phyloP scores from a whole-genome alignment of 1,140 invertebrate species.

The Drosophila fuyamai region DNA sequence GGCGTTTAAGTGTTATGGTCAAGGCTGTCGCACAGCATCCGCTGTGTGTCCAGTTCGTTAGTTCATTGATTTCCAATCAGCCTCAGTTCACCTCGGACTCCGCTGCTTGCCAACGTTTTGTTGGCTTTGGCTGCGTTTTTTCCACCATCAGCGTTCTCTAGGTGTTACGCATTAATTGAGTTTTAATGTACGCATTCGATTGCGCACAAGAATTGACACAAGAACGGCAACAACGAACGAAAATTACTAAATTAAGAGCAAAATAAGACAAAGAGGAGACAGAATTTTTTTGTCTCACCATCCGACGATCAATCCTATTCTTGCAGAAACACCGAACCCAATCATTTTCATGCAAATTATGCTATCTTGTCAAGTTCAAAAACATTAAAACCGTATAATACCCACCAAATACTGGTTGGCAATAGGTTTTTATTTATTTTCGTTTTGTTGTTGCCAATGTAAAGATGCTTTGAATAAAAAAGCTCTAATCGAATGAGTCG shows the following conservation, averaged over 20 bases:
- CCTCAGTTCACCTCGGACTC: constrained; percentile 46
- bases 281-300: constrained; percentile 46
- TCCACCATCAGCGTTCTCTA: constrained; percentile 24
- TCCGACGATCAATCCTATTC: constrained; percentile 46
- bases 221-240: constrained; percentile 25
- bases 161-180: constrained; percentile 70
- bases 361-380: constrained; percentile 75
- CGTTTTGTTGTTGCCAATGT: constrained; percentile 42
- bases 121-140: constrained; percentile 14
- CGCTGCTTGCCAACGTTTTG: constrained; percentile 18
- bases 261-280: constrained; percentile 17
- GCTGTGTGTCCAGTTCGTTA: constrained; percentile 52
- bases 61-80: constrained; percentile 75
- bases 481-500: constrained; percentile 67
- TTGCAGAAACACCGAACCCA: constrained; percentile 49
- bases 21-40: constrained; percentile 57
- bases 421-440: constrained; percentile 20
- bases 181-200: constrained; percentile 69
- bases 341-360: constrained; percentile 76
- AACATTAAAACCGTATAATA: constrained; percentile 74
- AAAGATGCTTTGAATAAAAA: constrained; percentile 44
- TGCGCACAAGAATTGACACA: constrained; percentile 43
- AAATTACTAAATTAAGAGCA: constrained; percentile 38
- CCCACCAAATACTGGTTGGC: constrained; percentile 10
- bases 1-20: constrained; percentile 77